phyloP scores from a whole-genome alignment of 2,888 invertebrate species.

The Andricus curvator region DNA sequence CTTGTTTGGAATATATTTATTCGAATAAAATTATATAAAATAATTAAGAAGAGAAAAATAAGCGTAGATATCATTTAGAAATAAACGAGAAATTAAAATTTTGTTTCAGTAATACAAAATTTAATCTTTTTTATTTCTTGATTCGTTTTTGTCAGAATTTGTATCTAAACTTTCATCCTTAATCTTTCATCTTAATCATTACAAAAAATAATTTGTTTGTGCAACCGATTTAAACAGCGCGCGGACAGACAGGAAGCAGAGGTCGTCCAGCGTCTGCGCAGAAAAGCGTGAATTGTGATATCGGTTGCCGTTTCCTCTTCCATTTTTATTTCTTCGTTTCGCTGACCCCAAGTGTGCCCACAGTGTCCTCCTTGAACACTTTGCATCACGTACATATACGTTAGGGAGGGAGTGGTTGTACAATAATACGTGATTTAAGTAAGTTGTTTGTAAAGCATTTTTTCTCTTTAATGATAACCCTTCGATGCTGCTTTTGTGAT shows the following conservation, averaged over 20 bases:
- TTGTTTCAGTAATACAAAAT: no score
- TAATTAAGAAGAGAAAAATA: no score
- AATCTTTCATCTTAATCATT: no score
- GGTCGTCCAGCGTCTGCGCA: conserved; percentile 14
- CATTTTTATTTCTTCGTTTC: conserved; percentile 59
- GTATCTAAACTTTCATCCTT: no score
- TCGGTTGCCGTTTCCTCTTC: conserved; percentile 50
- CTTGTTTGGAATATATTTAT: no score
- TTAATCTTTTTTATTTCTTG: no score
- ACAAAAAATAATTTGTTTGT: neutral
- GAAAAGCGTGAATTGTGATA: neutral
- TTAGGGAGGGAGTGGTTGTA: conserved; percentile 71
- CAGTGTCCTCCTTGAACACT: conserved; percentile 69
- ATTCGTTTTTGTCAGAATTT: no score
- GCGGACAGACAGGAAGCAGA: neutral
- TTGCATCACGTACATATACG: conserved; percentile 62
- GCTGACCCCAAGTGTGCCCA: conserved; percentile 61
- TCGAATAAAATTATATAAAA: no score
- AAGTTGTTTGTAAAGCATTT: conserved; percentile 58
- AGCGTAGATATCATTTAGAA: no score
- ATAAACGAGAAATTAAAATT: no score
- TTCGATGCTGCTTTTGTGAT: neutral
- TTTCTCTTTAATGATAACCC: neutral
- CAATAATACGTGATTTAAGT: conserved; percentile 73
- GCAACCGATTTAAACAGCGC: neutral